A percentile compares a stretch with the other conserved stretches of the same genome.
phyloP scores from a whole-genome alignment of 2,888 invertebrate species.

The Eupithecia abbreviata region DNA sequence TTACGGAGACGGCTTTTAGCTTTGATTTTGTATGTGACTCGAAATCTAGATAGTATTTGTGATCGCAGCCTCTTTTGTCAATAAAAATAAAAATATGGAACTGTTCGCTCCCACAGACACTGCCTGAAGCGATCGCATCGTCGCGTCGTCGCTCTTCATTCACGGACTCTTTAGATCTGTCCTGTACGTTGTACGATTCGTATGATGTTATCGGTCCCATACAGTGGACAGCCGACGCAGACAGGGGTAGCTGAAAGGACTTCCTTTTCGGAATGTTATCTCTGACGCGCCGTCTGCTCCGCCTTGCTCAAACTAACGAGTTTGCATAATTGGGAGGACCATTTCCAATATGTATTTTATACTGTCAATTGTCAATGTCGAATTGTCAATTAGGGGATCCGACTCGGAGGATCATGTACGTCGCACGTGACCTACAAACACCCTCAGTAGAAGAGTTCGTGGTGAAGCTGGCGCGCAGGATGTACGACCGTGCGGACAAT shows the following conservation, averaged over 20 bases:
- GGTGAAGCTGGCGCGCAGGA: too few relatives aligned
- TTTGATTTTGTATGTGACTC: too few relatives aligned
- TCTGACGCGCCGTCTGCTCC: constrained; percentile 17
- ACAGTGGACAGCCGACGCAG: constrained; percentile 18
- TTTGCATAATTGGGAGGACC: background rate
- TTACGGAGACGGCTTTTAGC: too few relatives aligned
- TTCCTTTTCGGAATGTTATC: constrained; percentile 26
- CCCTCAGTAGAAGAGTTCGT: too few relatives aligned
- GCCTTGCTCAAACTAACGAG: constrained; percentile 1
- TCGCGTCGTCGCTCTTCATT: background rate
- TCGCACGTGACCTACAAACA: too few relatives aligned
- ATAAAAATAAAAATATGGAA: background rate
- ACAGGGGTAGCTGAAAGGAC: constrained; percentile 19
- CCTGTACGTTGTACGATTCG: background rate
- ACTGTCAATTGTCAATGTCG: constrained; percentile 13
- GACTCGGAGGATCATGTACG: constrained; percentile 6
- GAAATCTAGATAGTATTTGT: too few relatives aligned
- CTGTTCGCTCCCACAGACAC: background rate
- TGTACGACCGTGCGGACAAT: too few relatives aligned
- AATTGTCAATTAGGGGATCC: constrained; percentile 8
- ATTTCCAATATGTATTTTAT: constrained; percentile 11
- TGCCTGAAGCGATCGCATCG: background rate
- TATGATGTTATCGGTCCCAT: constrained; percentile 14
- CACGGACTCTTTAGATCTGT: background rate
- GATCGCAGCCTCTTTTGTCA: background rate